Evolutionary conservation across 2,797 vertebrate genomes (phyloP).

Genomic region (Pogonophryne albipinna): DNA sequence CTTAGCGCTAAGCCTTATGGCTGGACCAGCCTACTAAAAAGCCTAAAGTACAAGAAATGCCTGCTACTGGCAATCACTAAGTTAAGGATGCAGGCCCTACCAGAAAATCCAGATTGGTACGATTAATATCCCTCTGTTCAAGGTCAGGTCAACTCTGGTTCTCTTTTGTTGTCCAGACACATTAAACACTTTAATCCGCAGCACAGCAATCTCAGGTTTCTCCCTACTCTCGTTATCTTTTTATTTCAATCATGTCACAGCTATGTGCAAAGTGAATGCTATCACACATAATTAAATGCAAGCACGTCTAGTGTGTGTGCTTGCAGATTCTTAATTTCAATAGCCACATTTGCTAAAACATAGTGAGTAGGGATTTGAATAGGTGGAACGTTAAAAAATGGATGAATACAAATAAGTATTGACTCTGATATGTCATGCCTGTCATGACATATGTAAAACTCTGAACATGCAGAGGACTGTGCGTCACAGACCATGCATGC

Average conservation of each 20-base stretch:
- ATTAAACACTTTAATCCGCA: too few relatives aligned
- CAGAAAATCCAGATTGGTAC: background rate
- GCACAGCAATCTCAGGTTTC: background rate
- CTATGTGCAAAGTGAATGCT: background rate
- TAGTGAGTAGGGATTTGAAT: background rate
- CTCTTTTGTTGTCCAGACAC: background rate
- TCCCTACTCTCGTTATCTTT: background rate
- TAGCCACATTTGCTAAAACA: background rate
- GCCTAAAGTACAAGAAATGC: too few relatives aligned
- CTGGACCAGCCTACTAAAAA: background rate
- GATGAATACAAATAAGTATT: too few relatives aligned
- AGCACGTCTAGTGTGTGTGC: too few relatives aligned
- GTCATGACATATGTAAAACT: too few relatives aligned
- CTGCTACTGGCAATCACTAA: too few relatives aligned
- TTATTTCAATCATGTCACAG: background rate
- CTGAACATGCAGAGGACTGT: too few relatives aligned
- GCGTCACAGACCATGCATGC: too few relatives aligned
- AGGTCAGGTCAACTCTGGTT: background rate
- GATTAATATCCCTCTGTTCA: background rate
- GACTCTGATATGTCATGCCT: too few relatives aligned
- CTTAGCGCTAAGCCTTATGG: background rate
- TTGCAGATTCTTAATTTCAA: background rate
- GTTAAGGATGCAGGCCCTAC: background rate
- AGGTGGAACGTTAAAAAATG: too few relatives aligned
- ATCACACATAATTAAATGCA: background rate